Conservation (phyloP, 2,888 invertebrate genomes). For the Opisthograptis luteolata region DNA sequence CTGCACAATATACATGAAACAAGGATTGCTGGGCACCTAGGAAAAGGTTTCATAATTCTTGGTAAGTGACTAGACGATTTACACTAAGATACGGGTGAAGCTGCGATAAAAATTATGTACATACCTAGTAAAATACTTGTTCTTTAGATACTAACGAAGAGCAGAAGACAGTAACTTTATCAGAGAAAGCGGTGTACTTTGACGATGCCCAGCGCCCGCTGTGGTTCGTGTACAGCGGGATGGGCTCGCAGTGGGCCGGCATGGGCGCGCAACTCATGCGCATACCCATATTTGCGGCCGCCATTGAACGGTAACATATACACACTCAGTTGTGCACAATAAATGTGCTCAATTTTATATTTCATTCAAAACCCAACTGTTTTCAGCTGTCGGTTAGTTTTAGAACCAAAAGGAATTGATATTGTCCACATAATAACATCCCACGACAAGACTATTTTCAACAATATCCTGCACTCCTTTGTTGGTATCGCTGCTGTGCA, state of each 20-base stretch:
- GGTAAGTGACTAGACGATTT: no score
- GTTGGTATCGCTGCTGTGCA: conserved; percentile 88
- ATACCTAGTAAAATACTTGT: background rate
- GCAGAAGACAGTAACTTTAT: conserved; percentile 51
- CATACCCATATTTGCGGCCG: conserved; percentile 83
- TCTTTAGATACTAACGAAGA: conserved; percentile 50
- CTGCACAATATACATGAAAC: conserved; percentile 73
- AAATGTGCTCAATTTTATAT: no score
- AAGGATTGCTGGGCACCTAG: conserved; percentile 79
- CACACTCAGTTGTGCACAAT: no score
- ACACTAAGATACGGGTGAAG: no score
- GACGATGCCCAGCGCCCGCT: conserved; percentile 75
- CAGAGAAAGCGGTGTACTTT: conserved; percentile 53
- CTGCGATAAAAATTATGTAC: no score
- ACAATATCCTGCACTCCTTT: conserved; percentile 87
- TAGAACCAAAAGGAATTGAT: conserved; percentile 34
- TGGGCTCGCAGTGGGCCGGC: conserved; percentile 89
- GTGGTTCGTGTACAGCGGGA: conserved; percentile 89
- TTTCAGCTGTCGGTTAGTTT: conserved; percentile 31
- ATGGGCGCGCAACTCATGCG: conserved; percentile 87
- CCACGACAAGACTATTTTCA: conserved; percentile 46
- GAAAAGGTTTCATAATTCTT: conserved; percentile 84
- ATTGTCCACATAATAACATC: conserved; percentile 37
- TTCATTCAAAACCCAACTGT: no score
- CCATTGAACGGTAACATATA: conserved; percentile 72